A percentile compares a stretch with the other conserved stretches of the same genome.
Evolutionary conservation across 2,797 vertebrate genomes (phyloP).

Genomic region (Characodon lateralis): DNA sequence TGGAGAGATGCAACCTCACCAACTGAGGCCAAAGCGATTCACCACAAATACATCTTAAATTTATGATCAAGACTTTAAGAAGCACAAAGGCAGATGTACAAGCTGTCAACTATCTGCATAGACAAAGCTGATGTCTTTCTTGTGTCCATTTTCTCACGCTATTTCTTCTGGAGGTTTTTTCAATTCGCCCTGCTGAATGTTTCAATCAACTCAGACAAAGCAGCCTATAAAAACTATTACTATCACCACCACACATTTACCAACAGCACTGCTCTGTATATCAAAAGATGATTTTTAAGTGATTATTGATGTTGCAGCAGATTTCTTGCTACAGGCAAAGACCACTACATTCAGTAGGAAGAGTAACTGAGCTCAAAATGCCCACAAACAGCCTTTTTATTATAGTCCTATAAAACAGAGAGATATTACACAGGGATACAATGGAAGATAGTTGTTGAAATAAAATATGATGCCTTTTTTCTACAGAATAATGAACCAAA

Average conservation of each 20-base stretch:
- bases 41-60: conserved; percentile 26
- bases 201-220: conserved; percentile 50
- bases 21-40: conserved; percentile 37
- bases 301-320: conserved; percentile 65
- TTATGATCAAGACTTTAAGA: conserved; percentile 26
- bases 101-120: conserved; percentile 45
- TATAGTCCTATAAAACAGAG: background rate
- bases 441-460: background rate
- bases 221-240: conserved; percentile 49
- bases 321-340: conserved; percentile 44
- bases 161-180: conserved; percentile 41
- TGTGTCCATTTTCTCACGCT: conserved; percentile 1
- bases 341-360: conserved; percentile 27
- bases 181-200: conserved; percentile 33
- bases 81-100: conserved; percentile 18
- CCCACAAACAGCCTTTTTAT: conserved; percentile 7
- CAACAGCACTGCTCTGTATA: conserved; percentile 9
- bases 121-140: conserved; percentile 34
- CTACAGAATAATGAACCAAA: background rate
- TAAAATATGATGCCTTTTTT: background rate
- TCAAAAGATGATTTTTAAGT: conserved; percentile 59
- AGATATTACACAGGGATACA: background rate
- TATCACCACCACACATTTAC: conserved; percentile 30
- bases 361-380: conserved; percentile 29
- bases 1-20: conserved; percentile 59